These are phyloP conservation scores for Grapholita molesta DNA, from an alignment of 1,140 invertebrate species.

Conservation along the genomic window DNA sequence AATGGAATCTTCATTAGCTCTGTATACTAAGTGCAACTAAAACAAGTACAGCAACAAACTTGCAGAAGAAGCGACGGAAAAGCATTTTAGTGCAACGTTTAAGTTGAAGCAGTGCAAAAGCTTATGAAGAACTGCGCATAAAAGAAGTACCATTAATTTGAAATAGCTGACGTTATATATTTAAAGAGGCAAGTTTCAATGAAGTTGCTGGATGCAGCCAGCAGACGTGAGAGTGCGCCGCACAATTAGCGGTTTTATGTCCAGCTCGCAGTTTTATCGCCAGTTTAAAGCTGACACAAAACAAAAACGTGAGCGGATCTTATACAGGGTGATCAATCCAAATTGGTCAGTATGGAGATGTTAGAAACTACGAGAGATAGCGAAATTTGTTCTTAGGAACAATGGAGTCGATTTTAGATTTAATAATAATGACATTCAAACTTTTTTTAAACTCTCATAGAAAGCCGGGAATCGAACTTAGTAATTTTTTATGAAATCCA, in stretches of 20 bases:
- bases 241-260: not conserved
- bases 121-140: not conserved
- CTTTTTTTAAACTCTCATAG: no score
- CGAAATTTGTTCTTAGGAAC: no score
- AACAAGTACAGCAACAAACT: constrained; percentile 1
- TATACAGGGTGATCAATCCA: no score
- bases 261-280: not conserved
- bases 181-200: constrained; percentile 9
- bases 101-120: not conserved
- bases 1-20: not conserved
- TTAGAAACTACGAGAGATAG: no score
- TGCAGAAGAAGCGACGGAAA: not conserved
- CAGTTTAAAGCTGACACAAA: not conserved
- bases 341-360: no score
- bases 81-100: not conserved
- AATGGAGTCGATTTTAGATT: no score
- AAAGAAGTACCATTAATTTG: constrained; percentile 15
- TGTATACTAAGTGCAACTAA: not conserved
- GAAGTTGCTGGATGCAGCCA: not conserved
- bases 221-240: not conserved
- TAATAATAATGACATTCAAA: no score
- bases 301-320: not conserved
- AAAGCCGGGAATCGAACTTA: no score
- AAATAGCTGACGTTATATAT: not conserved
- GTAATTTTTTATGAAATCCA: no score